Conservation (phyloP, 2,888 invertebrate genomes). For the Watsonalla cultraria region DNA sequence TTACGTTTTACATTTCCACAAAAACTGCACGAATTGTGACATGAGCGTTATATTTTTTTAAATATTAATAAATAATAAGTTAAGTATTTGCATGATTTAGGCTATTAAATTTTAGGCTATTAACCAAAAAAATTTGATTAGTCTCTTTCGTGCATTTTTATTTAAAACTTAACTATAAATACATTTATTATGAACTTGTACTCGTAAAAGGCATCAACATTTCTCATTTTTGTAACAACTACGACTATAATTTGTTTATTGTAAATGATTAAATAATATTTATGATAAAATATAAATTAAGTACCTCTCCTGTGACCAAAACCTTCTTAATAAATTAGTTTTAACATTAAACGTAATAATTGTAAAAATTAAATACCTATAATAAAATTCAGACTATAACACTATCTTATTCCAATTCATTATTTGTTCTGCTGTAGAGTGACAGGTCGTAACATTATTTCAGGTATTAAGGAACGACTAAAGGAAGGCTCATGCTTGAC, state of each 20-base stretch:
- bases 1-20: constrained; percentile 48
- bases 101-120: neutral
- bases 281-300: neutral
- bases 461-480: no score
- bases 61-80: constrained; percentile 18
- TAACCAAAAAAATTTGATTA: neutral
- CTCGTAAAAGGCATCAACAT: constrained; percentile 39
- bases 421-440: no score
- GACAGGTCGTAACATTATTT: no score
- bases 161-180: constrained; percentile 22
- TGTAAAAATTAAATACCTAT: no score
- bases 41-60: constrained; percentile 1
- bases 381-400: no score
- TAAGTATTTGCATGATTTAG: constrained; percentile 8
- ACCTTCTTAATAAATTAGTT: no score
- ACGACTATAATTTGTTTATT: neutral
- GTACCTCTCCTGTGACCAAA: neutral
- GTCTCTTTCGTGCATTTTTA: constrained; percentile 24
- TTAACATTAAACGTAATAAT: no score
- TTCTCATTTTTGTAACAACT: neutral
- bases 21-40: constrained; percentile 26
- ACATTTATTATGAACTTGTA: constrained; percentile 39
- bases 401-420: no score
- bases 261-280: neutral
- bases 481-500: no score